Evolutionary conservation across 2,797 vertebrate species (phyloP).

Genomic region (Pantherophis alleghaniensis): DNA sequence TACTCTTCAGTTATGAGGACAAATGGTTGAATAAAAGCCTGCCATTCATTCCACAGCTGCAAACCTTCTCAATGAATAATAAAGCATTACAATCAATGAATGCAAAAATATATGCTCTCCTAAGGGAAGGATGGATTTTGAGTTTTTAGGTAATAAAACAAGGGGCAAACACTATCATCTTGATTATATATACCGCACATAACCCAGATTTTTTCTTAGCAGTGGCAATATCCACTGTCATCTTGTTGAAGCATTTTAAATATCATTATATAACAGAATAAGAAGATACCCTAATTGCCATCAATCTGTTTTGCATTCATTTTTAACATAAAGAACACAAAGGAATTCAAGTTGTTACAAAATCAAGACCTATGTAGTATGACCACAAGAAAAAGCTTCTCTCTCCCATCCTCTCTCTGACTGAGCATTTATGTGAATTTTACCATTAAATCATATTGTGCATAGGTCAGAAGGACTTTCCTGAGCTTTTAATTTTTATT

Average conservation of each 20-base stretch:
- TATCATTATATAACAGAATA: not conserved
- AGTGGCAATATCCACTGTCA: not conserved
- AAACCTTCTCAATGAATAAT: constrained; percentile 30
- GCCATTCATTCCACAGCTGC: constrained; percentile 23
- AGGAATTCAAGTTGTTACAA: constrained; percentile 31
- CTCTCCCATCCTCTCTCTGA: not conserved
- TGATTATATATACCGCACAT: constrained; percentile 8
- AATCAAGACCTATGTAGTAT: not conserved
- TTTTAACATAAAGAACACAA: constrained; percentile 23
- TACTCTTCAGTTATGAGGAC: constrained; percentile 36
- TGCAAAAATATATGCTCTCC: not conserved
- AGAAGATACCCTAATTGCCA: not conserved
- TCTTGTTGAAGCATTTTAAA: constrained; percentile 28
- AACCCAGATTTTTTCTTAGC: constrained; percentile 6
- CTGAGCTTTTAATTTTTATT: not conserved
- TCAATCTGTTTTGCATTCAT: constrained; percentile 34
- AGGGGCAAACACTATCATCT: constrained; percentile 24
- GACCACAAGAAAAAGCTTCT: not conserved
- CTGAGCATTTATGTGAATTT: not conserved
- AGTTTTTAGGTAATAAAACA: constrained; percentile 22
- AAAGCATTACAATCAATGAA: not conserved
- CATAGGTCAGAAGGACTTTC: not conserved
- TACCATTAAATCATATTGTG: not conserved
- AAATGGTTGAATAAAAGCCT: constrained; percentile 42
- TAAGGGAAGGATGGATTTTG: not conserved